Evolutionary conservation across 35 echinoderm and acorn worm genomes (phyloP).

Genomic region (Apostichopus parvimensis): DNA sequence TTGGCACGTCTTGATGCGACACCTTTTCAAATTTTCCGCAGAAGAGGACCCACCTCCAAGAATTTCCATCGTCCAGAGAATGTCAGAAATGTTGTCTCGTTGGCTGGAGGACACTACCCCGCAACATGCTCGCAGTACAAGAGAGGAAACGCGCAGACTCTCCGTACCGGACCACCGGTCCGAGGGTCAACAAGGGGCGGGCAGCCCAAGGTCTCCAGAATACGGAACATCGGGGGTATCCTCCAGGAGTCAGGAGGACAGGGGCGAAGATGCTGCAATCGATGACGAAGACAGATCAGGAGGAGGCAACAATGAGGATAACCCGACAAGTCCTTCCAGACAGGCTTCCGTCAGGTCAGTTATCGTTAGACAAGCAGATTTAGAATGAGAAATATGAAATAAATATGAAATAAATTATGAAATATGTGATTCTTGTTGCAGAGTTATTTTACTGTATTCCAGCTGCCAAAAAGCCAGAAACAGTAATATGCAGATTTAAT

Average conservation of each 20-base stretch:
- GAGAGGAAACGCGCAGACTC: neutral
- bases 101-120: conserved; percentile 91
- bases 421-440: too few species aligned
- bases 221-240: neutral
- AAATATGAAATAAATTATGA: too few species aligned
- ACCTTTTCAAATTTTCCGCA: neutral
- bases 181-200: neutral
- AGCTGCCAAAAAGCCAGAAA: too few species aligned
- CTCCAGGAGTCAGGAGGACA: neutral
- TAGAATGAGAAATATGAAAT: too few species aligned
- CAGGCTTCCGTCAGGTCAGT: neutral
- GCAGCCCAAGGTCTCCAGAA: neutral
- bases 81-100: conserved; percentile 94
- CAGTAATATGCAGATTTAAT: too few species aligned
- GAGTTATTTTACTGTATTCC: too few species aligned
- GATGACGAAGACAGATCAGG: neutral
- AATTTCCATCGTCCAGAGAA: conserved; percentile 82
- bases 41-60: conserved; percentile 62
- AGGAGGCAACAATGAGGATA: conserved; percentile 8
- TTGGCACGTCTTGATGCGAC: too few species aligned
- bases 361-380: too few species aligned
- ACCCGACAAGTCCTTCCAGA: neutral
- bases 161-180: neutral
- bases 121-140: conserved; percentile 40
- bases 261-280: neutral